These are phyloP conservation scores for Gymnocypris eckloni DNA, from an alignment of 2,797 vertebrate genomes.

Conservation along the genomic window DNA sequence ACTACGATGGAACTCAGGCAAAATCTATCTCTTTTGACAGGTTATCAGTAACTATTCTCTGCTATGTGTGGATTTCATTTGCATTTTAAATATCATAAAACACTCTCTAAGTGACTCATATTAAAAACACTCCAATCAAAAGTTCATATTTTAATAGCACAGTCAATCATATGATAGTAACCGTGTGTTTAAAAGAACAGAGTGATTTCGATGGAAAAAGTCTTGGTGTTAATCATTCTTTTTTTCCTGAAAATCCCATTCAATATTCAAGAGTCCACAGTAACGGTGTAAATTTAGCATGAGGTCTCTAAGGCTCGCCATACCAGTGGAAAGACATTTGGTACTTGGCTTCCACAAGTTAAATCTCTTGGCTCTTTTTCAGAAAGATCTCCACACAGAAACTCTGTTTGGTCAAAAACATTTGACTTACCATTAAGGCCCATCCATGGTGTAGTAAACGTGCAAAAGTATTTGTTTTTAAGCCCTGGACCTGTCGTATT, in stretches of 20 bases:
- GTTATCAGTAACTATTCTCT: not conserved
- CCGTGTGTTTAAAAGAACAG: not conserved
- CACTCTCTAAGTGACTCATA: not conserved
- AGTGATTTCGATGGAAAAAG: not conserved
- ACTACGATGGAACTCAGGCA: constrained; percentile 51
- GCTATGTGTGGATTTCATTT: not conserved
- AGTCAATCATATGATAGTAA: not conserved
- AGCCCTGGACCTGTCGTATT: not conserved
- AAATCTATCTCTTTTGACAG: not conserved
- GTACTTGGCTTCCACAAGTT: not conserved
- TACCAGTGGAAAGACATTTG: not conserved
- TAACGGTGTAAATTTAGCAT: constrained; percentile 18
- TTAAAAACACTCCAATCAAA: not conserved
- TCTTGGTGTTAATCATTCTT: not conserved
- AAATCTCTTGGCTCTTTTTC: not conserved
- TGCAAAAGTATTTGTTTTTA: not conserved
- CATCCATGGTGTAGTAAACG: not conserved
- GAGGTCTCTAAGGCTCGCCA: not conserved
- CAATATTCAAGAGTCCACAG: not conserved
- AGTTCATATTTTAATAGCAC: not conserved
- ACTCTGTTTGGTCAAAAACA: not conserved
- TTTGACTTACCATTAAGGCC: constrained; percentile 21
- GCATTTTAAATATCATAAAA: not conserved
- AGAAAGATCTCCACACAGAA: not conserved
- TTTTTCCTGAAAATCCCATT: not conserved